Evolutionary conservation across 2,888 invertebrate species (phyloP), one percentile per base, ranked within the genome.

Genomic region (Malacosoma neustria): DNA sequence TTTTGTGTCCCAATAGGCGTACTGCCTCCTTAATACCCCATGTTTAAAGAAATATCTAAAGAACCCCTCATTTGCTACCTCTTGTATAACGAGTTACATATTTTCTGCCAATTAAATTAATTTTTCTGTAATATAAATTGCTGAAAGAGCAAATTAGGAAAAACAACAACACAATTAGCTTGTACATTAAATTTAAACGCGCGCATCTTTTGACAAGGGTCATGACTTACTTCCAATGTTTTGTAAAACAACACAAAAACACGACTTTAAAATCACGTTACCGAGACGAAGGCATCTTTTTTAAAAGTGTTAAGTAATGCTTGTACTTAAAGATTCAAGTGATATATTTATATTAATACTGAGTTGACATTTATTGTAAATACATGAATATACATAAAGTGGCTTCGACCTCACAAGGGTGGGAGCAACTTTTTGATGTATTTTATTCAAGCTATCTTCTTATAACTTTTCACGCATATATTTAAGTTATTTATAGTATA

Each of bases 191-290:
- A 48, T 57, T 57, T 52, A 49, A 45, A 61, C 54, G 62, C 61
- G 65, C 59, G 50, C 61, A 22, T 56, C 41, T 48, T 51, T 49
- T 69, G 69, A 72, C 69, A 64, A 52, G 69, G 69, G 67, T 64
- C 56, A 38, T 42, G 46, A 51, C 44, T 51, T 46, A 51, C 52
- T 58, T 62, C 57, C 58, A 65, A 61, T 60, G 61, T 66, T 72
- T 68, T 69, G 64, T 67, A 54, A 66, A 62, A 22, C 61, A 63
- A 57, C 54, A 53, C 48, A 50, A 57, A 58, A 62, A 61, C 51
- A 61, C 56, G 54, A 50, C 51, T 54, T 22, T 22, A 22, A 64
- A 61, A 65, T 72, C 61, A 66, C 62, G 55, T 57, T 57, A 48
- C 22, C 9, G 22, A 22, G 22, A 22, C 6, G 4, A 22, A 22